Evolutionary conservation across 2,888 invertebrate genomes (phyloP).

Genomic region (Netelia inedita): DNA sequence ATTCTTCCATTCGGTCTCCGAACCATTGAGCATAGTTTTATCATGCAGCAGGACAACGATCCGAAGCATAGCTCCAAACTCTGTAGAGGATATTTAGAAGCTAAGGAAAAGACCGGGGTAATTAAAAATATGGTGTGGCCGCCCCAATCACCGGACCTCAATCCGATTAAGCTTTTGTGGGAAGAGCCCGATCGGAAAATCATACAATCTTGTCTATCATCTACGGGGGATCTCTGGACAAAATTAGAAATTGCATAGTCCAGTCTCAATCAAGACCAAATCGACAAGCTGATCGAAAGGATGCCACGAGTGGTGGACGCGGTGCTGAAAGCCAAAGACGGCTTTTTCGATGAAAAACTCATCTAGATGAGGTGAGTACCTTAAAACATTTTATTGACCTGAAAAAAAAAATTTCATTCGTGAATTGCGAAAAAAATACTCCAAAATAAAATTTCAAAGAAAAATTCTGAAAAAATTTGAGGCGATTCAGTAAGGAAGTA

Average conservation of each 20-base stretch:
- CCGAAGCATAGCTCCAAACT: slow-evolving; percentile 68
- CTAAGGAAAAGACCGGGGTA: slow-evolving; percentile 19
- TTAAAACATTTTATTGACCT: too few relatives aligned
- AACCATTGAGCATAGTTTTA: slow-evolving; percentile 67
- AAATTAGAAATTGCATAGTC: neutral
- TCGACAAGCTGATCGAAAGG: neutral
- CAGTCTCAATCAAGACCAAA: slow-evolving; percentile 21
- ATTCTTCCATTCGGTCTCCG: slow-evolving; percentile 61
- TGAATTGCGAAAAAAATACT: too few relatives aligned
- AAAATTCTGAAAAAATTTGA: slow-evolving; percentile 24
- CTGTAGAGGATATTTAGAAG: slow-evolving; percentile 62
- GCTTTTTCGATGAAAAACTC: too few relatives aligned
- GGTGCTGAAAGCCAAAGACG: neutral
- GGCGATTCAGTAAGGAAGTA: neutral
- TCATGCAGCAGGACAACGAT: slow-evolving; percentile 71
- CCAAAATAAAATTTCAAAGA: too few relatives aligned
- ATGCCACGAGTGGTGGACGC: neutral
- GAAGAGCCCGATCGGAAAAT: slow-evolving; percentile 18
- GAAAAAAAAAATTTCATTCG: too few relatives aligned
- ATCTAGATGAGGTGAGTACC: too few relatives aligned
- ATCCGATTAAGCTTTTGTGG: too few relatives aligned
- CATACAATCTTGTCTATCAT: slow-evolving; percentile 5
- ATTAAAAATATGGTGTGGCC: slow-evolving; percentile 33
- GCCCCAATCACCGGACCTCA: slow-evolving; percentile 31
- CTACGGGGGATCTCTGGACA: too few relatives aligned